Base-by-base conservation (phyloP, 2,888 invertebrate genomes). In the Ischnura elegans region DNA sequence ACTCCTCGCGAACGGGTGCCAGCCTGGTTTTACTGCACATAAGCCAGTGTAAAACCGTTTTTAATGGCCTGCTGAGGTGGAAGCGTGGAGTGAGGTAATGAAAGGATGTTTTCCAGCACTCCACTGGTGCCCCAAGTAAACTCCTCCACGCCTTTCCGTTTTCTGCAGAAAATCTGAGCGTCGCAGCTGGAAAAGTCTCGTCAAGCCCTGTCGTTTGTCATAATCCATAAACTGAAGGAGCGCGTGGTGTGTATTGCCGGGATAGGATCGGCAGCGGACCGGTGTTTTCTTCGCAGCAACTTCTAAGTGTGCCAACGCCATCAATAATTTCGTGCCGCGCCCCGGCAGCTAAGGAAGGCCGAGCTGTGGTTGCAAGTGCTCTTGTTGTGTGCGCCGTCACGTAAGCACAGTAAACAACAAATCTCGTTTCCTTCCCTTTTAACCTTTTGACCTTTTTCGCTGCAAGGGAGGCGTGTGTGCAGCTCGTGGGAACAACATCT, bases 331-430 rank as follows among this genome's bases (percentile, higher is more conserved):
- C 66, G 66, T 66, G 66, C 66, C 6, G 76, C 36, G 76, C 76
- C 13, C n/a, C n/a, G 36, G 29, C 6, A 13, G 76, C 8, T 19
- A 36, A 29, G 66, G 76, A 25, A n/a, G 61, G 8, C 25, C n/a
- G n/a, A n/a, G n/a, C n/a, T n/a, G n/a, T 25, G 76, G 76, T 36
- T 21, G 29, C 36, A 13, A 76, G 36, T 76, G 76, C 76, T 76
- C 29, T 61, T n/a, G 61, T 76, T 76, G 76, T 36, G 1, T 76
- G 76, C 76, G 76, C 76, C 76, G 36, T 21, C 76, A 76, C 76
- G 76, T 76, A 76, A 76, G 36, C 76, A 76, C 76, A 76, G 76
- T 76, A 76, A 76, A 76, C 76, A 76, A 76, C 76, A 29, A 76
- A 76, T 76, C 76, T 76, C 76, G 76, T 76, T 76, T 76, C 76